Evolutionary conservation across 2,113 vertebrate species (phyloP), one percentile per base, ranked within the genome.

Genomic region (Sturnira hondurensis): DNA sequence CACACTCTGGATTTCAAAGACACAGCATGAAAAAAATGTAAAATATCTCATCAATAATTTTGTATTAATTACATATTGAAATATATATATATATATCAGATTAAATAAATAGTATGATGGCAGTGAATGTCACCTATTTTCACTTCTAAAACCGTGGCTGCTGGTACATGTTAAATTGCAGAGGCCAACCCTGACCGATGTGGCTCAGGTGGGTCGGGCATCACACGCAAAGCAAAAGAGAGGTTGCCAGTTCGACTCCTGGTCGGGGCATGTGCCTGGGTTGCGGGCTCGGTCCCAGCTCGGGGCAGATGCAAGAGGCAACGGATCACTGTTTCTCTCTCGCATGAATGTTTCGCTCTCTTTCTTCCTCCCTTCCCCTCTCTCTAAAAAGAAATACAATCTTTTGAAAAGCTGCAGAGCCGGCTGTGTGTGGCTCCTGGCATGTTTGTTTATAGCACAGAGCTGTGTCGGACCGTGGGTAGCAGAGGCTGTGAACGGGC

Each of bases 401-500:
- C 61, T 63, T 31, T 31, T 63, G 0, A 31, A 63, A 15, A 7
- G 43, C 31, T 24, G 36, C 83, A 70, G 65, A 58, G 12, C 45
- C 8, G 36, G 50, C 92, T 31, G 14, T 70, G 31, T 3, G 52
- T 2, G 28, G 63, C 54, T 86, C 10, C 0, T 0, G 1, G 0
- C 0, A 5, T 6, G 33, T 45, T 24, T 54, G 36, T n/a, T n/a
- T 31, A 0, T 16, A 2, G 7, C 58, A 4, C 14, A 1, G 8
- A 11, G 14, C 15, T 2, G n/a, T 0, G 5, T 58, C 17, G 2
- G 81, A 47, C 22, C 1, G 13, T 4, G 52, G 58, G n/a, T 5
- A 1, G 7, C 2, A 26, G 7, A 16, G 33, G n/a, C 38, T 14
- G 63, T 7, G 71, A 20, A 16, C 0, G 0, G 38, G 31, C 28